These are phyloP conservation scores for Steinernema khuongi DNA, from an alignment of 1,140 invertebrate species.

Conservation along the genomic window DNA sequence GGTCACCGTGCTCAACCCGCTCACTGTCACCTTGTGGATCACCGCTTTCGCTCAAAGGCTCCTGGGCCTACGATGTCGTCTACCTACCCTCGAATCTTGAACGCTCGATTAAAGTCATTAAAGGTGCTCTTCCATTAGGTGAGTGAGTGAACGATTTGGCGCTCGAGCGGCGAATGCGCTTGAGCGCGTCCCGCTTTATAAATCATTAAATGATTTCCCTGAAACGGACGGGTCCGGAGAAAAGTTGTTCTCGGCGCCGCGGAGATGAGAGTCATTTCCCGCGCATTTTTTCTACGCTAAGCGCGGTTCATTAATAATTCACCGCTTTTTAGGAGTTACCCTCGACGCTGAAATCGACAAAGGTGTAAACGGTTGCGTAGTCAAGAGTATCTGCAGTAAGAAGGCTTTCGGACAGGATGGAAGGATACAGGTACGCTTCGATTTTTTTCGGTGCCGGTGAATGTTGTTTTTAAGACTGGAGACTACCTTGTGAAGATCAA, in stretches of 20 bases:
- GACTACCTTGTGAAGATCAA: constrained; percentile 65
- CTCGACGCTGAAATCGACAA: constrained; percentile 63
- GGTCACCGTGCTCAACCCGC: constrained; percentile 51
- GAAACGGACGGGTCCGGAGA: background rate
- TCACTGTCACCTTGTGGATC: constrained; percentile 52
- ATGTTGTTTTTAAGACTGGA: constrained; percentile 46
- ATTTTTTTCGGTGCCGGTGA: constrained; percentile 18
- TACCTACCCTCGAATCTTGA: constrained; percentile 66
- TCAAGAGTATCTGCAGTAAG: constrained; percentile 63
- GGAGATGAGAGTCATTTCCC: background rate
- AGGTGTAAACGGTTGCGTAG: constrained; percentile 67
- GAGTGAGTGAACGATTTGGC: constrained; percentile 34
- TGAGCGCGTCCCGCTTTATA: background rate
- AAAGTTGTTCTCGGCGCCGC: background rate
- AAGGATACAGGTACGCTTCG: constrained; percentile 61
- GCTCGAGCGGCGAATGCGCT: background rate
- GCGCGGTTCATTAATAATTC: background rate
- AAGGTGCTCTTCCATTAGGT: constrained; percentile 65
- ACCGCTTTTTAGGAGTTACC: constrained; percentile 37
- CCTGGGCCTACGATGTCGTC: constrained; percentile 58
- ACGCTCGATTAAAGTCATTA: constrained; percentile 65
- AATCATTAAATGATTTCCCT: background rate
- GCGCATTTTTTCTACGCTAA: background rate
- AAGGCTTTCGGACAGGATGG: constrained; percentile 66
- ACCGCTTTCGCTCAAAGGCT: constrained; percentile 42